A percentile compares a stretch with the other conserved stretches of the same genome.
These are phyloP conservation scores for Gobius niger DNA, from an alignment of 2,113 vertebrate species.

Conservation along the genomic window DNA sequence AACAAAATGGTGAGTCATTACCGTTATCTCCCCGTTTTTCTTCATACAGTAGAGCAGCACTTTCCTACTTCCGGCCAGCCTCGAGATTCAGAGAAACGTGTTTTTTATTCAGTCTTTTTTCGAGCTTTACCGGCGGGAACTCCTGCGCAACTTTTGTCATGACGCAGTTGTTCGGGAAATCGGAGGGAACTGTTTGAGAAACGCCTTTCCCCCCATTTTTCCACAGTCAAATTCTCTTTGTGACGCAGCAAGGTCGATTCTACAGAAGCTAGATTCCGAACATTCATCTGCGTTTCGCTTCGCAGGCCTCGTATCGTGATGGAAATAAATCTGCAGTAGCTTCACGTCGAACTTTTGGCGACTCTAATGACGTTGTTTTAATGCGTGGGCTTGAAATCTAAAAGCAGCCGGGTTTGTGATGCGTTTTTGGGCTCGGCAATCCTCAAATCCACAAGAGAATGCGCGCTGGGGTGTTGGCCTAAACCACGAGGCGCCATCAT, in stretches of 20 bases:
- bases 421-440: neutral
- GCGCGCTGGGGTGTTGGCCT: neutral
- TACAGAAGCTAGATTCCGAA: too few relatives aligned
- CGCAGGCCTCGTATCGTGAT: too few relatives aligned
- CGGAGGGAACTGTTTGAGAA: too few relatives aligned
- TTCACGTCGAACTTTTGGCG: neutral
- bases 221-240: too few relatives aligned
- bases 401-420: too few relatives aligned
- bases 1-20: conserved; percentile 60
- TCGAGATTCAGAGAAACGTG: neutral
- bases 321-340: neutral
- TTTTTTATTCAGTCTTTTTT: too few relatives aligned
- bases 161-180: neutral
- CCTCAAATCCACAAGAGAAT: neutral
- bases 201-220: too few relatives aligned
- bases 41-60: too few relatives aligned
- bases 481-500: conserved; percentile 24
- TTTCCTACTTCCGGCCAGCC: neutral
- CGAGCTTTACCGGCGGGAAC: too few relatives aligned
- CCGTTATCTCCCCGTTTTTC: too few relatives aligned
- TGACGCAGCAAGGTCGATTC: too few relatives aligned
- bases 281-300: too few relatives aligned
- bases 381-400: neutral
- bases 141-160: neutral
- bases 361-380: neutral